Base-by-base conservation (phyloP, 2,888 invertebrate species). In the Diarsia dahlii region DNA sequence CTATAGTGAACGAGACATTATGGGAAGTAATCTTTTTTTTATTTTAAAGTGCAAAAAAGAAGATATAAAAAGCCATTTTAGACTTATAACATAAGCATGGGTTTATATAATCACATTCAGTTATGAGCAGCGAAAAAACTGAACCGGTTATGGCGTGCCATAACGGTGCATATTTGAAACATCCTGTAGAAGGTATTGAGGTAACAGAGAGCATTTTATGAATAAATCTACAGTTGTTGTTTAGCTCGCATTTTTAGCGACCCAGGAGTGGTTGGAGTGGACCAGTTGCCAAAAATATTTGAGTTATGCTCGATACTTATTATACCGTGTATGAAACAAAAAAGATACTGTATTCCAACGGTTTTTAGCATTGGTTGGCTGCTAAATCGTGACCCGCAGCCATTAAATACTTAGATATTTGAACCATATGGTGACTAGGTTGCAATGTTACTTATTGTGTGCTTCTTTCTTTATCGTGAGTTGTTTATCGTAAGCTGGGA, bases 121-220 rank as follows among this genome's bases (percentile, higher is more conserved):
- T 60, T 83, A 68, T 62, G 71, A 69, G 48, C 46, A 66, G 54
- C 52, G 65, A 58, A 80, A 84, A 65, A 77, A 72, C n/a, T 71
- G 62, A 46, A 69, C 84, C 34, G 46, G 70, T 82, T 84, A 74
- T 85, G 82, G 52, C 54, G 54, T 28, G 71, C 50, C 63, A 62
- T 82, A 71, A 82, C 82, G 81, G 85, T 82, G 76, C 85, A 82
- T 85, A 76, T 85, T 85, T 82, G 68, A 85, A 85, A 85, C 54
- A 76, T 34, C 13, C 67, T 65, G 80, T 80, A 80, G 80, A 84
- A 69, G 63, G 50, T 46, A 71, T 50, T 68, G 54, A 71, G 77
- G 70, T 65, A 68, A 71, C 77, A 64, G 56, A 68, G 64, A 84
- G 39, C 74, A 73, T 80, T 80, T 66, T 84, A 63, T 80, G 50